phyloP scores from a whole-genome alignment of 35 echinoderm and acorn worm species.

The Diadema setosum region DNA sequence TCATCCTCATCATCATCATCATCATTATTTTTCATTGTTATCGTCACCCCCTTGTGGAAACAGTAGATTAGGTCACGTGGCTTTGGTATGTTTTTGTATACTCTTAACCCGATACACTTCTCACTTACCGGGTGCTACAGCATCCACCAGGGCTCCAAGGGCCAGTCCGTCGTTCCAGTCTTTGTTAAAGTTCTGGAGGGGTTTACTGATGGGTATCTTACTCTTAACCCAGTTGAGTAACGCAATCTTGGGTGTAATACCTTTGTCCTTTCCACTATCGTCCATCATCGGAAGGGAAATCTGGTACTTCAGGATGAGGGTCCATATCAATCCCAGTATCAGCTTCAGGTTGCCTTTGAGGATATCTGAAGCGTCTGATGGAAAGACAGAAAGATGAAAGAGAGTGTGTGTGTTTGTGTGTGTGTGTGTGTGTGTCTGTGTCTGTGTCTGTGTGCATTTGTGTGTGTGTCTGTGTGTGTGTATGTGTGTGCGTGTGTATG shows the following conservation, averaged over 20 bases:
- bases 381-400: no score
- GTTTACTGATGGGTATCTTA: constrained; percentile 76
- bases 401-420: no score
- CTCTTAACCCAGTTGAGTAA: constrained; percentile 89
- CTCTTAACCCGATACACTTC: no score
- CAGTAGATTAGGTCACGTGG: no score
- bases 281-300: constrained; percentile 93
- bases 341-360: constrained; percentile 86
- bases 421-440: no score
- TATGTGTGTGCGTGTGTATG: no score
- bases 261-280: constrained; percentile 44
- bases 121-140: constrained; percentile 86
- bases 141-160: constrained; percentile 93
- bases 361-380: constrained; percentile 73
- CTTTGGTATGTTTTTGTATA: no score
- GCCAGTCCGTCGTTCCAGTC: constrained; percentile 95
- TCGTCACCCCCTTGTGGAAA: no score
- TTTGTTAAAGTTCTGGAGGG: constrained; percentile 86
- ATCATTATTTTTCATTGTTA: no score
- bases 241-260: constrained; percentile 68
- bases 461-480: no score
- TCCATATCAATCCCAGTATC: constrained; percentile 97
- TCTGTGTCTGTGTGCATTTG: no score
- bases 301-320: constrained; percentile 88
- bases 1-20: no score